A percentile compares a stretch with the other conserved stretches of the same genome.
These are phyloP conservation scores for Drosophila conformis DNA, from an alignment of 2,888 invertebrate genomes.

Conservation along the genomic window DNA sequence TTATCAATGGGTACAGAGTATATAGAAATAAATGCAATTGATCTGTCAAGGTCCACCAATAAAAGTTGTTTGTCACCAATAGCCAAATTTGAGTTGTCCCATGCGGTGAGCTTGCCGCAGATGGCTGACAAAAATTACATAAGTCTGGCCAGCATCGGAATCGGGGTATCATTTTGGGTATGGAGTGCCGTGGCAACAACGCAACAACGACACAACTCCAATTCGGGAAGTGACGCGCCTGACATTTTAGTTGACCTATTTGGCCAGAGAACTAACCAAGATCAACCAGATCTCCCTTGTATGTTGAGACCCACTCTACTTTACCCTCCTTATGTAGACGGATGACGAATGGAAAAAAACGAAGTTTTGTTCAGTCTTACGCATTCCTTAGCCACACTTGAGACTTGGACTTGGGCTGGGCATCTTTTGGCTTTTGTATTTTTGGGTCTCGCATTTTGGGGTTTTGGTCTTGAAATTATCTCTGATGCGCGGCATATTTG, in stretches of 20 bases:
- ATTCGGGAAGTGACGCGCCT: slow-evolving; percentile 47
- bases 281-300: slow-evolving; percentile 34
- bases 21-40: slow-evolving; percentile 9
- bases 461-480: slow-evolving; percentile 57
- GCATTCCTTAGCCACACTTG: slow-evolving; percentile 56
- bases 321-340: neutral
- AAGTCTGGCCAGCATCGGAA: slow-evolving; percentile 21
- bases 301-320: neutral
- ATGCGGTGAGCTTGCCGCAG: slow-evolving; percentile 26
- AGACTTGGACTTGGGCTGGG: slow-evolving; percentile 30
- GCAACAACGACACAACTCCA: slow-evolving; percentile 28
- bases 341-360: slow-evolving; percentile 43
- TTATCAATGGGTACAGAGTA: neutral
- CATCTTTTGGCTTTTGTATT: neutral
- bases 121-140: slow-evolving; percentile 35
- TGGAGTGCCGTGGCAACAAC: neutral
- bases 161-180: neutral
- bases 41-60: slow-evolving; percentile 46
- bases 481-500: slow-evolving; percentile 60
- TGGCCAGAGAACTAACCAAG: slow-evolving; percentile 33
- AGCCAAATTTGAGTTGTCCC: slow-evolving; percentile 70
- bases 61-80: slow-evolving; percentile 83
- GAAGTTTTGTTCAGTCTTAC: slow-evolving; percentile 1
- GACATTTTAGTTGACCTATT: slow-evolving; percentile 52
- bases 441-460: slow-evolving; percentile 19